Base-by-base conservation (phyloP, 2,888 invertebrate genomes). In the Melinopterus prodromus region DNA sequence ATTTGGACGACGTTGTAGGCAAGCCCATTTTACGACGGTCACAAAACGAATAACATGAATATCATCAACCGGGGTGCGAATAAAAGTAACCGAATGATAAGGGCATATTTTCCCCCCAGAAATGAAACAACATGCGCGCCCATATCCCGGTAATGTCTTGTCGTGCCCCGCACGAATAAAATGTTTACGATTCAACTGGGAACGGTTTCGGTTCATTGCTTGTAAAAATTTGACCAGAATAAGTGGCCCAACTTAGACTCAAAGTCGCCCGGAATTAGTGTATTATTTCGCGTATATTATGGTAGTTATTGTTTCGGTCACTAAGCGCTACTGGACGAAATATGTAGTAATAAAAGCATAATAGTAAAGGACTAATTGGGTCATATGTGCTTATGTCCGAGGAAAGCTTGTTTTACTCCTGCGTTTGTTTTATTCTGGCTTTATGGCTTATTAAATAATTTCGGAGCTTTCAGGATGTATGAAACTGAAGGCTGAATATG, bases 161-260 rank as follows among this genome's bases (percentile, higher is more conserved):
- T 83, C 82, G 77, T 80, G 78, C 79, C 81, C 80, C 82, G 82
- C 82, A 84, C 83, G 85, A 86, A 87, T 87, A 87, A 87, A 87
- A 86, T 85, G 84, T 87, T 87, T 87, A 87, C 85, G 86, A 86
- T 85, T 82, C 86, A 85, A 84, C 85, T 81, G 85, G 86, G 86
- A 84, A 84, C 84, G 83, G 84, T 86, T 87, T 85, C 84, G 82
- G 85, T 87, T 86, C 87, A 86, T 86, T 84, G 86, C 86, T 86
- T 86, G 86, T 87, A 87, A 87, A 87, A 84, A 86, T 74, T 86
- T 85, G 86, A 84, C 81, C 83, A 84, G 85, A 84, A 85, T 85
- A 86, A 86, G 84, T 84, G 83, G 83, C 82, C 84, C 84, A 84
- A 85, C 83, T 85, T 77, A 69, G 53, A 77, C 69, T 53, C 53